Evolutionary conservation across 1,140 invertebrate genomes (phyloP).

Genomic region (Vanessa tameamea): DNA sequence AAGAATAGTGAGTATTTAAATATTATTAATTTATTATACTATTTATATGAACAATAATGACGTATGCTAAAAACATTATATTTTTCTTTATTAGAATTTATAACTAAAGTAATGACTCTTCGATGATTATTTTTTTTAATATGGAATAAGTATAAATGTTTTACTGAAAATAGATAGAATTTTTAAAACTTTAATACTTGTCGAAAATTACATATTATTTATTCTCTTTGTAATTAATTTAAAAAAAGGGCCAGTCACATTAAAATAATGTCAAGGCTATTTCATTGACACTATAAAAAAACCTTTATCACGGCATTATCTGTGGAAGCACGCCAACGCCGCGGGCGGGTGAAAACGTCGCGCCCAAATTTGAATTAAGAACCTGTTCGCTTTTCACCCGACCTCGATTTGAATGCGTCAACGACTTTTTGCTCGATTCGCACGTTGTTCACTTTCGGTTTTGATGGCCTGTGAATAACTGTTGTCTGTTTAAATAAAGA

Average conservation of each 20-base stretch:
- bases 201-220: not conserved
- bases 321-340: conserved; percentile 16
- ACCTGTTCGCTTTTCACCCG: conserved; percentile 57
- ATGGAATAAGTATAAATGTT: too few relatives aligned
- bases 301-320: not conserved
- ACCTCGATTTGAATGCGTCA: conserved; percentile 47
- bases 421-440: conserved; percentile 37
- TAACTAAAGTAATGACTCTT: too few relatives aligned
- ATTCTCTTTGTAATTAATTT: not conserved
- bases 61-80: too few relatives aligned
- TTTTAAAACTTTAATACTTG: not conserved
- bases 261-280: conserved; percentile 22
- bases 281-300: conserved; percentile 6
- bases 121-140: too few relatives aligned
- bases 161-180: not conserved
- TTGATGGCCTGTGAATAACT: conserved; percentile 22
- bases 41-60: too few relatives aligned
- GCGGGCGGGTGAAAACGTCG: conserved; percentile 46
- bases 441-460: conserved; percentile 44
- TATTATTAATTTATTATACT: too few relatives aligned
- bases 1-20: too few relatives aligned
- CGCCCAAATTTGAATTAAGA: conserved; percentile 52
- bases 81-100: too few relatives aligned
- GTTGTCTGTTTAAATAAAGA: conserved; percentile 17
- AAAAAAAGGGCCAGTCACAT: not conserved